These are phyloP conservation scores for Micronycteris hirsuta DNA, from an alignment of 2,113 vertebrate species.

Conservation along the genomic window DNA sequence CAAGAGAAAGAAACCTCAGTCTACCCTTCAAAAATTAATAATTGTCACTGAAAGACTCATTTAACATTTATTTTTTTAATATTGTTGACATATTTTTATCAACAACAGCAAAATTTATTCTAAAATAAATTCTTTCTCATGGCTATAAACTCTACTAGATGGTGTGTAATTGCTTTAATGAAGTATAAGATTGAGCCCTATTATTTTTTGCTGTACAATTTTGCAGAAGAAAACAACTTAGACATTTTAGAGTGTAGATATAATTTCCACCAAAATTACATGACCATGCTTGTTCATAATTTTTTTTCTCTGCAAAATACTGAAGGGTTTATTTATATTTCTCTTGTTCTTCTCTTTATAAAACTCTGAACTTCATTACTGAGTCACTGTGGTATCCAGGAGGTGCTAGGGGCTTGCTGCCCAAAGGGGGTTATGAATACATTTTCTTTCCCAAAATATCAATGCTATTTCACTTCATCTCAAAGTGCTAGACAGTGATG, in stretches of 20 bases:
- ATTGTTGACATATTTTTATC: background rate
- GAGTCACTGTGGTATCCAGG: background rate
- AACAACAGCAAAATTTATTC: background rate
- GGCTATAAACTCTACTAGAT: background rate
- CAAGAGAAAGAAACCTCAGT: background rate
- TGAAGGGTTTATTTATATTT: background rate
- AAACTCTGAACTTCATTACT: background rate
- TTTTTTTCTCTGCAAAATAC: background rate
- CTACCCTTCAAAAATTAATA: background rate
- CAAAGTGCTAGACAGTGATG: background rate
- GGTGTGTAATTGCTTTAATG: background rate
- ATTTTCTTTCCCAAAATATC: background rate
- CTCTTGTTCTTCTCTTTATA: background rate
- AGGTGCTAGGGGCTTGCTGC: background rate
- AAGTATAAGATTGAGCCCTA: background rate
- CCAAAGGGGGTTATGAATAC: background rate
- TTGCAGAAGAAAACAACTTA: background rate
- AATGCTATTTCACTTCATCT: background rate
- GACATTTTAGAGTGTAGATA: background rate
- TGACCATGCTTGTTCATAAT: background rate
- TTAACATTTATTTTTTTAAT: conserved; percentile 2
- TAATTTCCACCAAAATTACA: background rate
- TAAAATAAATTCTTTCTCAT: background rate
- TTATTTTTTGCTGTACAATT: background rate
- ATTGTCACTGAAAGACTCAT: background rate